phyloP scores from a whole-genome alignment of 2,113 vertebrate species.

The Hippoglossus stenolepis region DNA sequence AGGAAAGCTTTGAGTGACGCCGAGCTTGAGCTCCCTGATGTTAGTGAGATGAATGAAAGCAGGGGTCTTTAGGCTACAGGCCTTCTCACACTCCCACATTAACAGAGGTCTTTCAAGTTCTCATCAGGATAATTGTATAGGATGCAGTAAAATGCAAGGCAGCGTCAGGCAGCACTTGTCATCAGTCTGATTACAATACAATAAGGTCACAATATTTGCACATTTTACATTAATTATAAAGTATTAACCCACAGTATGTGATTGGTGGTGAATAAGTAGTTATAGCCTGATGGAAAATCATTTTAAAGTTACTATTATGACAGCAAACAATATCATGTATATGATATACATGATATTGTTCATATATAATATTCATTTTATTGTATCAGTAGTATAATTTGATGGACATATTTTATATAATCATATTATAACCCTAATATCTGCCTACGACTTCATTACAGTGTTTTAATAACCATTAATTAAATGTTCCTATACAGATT shows the following conservation, averaged over 20 bases:
- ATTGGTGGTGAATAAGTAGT: background rate
- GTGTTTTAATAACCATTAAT: no score
- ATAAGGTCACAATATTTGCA: conserved; percentile 1
- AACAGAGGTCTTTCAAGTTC: conserved; percentile 91
- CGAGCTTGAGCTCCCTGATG: conserved; percentile 77
- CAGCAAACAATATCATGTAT: background rate
- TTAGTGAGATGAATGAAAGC: conserved; percentile 80
- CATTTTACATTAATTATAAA: background rate
- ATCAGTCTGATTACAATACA: conserved; percentile 30
- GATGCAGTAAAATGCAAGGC: conserved; percentile 47
- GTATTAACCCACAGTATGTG: background rate
- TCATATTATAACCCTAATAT: no score
- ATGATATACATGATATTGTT: no score
- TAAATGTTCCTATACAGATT: no score
- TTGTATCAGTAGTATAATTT: no score
- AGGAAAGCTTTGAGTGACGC: conserved; percentile 76
- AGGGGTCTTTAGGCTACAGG: conserved; percentile 70
- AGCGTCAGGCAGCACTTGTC: conserved; percentile 38
- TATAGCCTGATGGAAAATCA: background rate
- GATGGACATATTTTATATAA: no score
- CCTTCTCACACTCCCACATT: conserved; percentile 85
- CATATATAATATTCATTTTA: no score
- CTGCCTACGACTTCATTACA: no score
- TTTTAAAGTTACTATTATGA: background rate
- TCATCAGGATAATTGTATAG: conserved; percentile 73